Base-by-base conservation (phyloP, 2,888 invertebrate genomes). In the Athalia cordata region DNA sequence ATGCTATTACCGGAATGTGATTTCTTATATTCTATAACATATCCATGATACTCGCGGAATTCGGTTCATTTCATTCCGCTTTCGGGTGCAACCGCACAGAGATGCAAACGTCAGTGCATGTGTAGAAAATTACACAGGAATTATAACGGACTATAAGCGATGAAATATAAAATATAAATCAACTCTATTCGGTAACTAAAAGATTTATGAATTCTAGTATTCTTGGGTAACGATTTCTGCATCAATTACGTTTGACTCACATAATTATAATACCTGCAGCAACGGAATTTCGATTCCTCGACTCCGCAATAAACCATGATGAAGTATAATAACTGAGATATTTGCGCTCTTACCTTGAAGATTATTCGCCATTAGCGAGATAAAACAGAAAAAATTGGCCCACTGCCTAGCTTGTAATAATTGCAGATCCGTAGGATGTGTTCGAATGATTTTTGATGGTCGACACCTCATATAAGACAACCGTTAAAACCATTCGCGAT, bases 341-440 rank as follows among this genome's bases (percentile, higher is more conserved):
- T 85, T 85, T 85, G 80, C 81, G 82, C 81, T 75, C 70, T 83
- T 77, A 83, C 84, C 85, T 84, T 85, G 84, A 83, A 82, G 82
- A 81, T 80, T 82, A 81, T 85, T 84, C 81, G 84, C 84, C 84
- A 82, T 79, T 81, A 80, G 77, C 68, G 72, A 78, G 75, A 78
- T 81, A 80, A 78, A 78, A 76, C 52, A 61, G 80, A 81, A 81
- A 81, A 83, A 81, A 81, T 85, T 82, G 84, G 84, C 82, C 78
- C 77, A 76, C 67, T 82, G 83, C 84, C 83, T 82, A 81, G 67
- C 67, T 57, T 76, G 49, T 50, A 61, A 75, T 75, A 75, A 75
- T 75, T 75, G 62, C 75, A 72, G 29, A 67, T 15, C 64, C 62
- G 75, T 62, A 62, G 72, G 57, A 72, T 72, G 57, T 45, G 52